Percentiles rank a stretch among this genome's conserved stretches.
Evolutionary conservation across 2,797 vertebrate species (phyloP).

Genomic region (Onychomys leucogaster): DNA sequence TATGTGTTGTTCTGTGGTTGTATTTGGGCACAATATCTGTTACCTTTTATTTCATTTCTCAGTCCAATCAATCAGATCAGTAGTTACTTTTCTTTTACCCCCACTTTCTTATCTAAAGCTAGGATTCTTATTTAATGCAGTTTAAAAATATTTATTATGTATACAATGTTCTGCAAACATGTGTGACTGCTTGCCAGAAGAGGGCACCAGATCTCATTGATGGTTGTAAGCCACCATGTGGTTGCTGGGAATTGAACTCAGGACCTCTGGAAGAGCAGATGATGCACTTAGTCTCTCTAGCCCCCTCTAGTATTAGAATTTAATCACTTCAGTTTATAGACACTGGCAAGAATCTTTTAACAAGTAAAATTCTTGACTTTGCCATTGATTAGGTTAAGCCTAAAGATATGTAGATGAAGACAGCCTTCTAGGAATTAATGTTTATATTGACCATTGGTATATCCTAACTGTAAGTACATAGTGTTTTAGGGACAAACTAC

Average conservation of each 20-base stretch:
- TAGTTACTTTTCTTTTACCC: background rate
- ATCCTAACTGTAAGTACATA: background rate
- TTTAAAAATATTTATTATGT: background rate
- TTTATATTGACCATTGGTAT: background rate
- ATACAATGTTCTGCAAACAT: background rate
- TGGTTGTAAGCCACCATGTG: background rate
- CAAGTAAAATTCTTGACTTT: conserved; percentile 17
- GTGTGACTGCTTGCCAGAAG: background rate
- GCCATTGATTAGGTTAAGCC: background rate
- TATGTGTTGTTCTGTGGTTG: conserved; percentile 5
- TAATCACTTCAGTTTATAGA: conserved; percentile 38
- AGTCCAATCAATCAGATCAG: background rate
- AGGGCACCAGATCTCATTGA: background rate
- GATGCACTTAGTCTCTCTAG: background rate
- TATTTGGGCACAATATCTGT: background rate
- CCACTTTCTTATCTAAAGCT: background rate
- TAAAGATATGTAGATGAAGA: conserved; percentile 8
- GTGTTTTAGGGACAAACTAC: conserved; percentile 28
- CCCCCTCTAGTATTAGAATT: background rate
- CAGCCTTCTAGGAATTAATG: background rate
- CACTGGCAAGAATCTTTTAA: conserved; percentile 49
- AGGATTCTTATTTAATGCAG: background rate
- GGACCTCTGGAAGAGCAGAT: background rate
- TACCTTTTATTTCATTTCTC: conserved; percentile 21
- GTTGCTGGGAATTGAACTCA: background rate